Base-by-base conservation (phyloP, 2,113 vertebrate species). In the Tragulus kanchil region DNA sequence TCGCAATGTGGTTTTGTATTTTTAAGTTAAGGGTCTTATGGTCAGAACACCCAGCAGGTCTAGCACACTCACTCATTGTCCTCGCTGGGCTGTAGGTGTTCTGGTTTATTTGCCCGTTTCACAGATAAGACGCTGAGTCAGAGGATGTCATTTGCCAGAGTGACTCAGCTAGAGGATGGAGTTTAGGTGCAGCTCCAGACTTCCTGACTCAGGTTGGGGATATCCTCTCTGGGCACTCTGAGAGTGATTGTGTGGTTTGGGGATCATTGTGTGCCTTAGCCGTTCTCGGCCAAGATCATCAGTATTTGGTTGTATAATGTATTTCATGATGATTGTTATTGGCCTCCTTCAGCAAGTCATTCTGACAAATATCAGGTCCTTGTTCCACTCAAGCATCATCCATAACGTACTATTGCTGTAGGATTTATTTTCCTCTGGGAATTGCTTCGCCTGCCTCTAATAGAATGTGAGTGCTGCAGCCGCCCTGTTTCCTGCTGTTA, bases 381-480 rank as follows among this genome's bases (percentile, higher is more conserved):
- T 58, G 71, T 45, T 93, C 21, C 12, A 59, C 23, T 85, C 56
- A 83, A 85, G 56, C 69, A 31, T 52, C 93, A 83, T 94, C 48
- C 86, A 71, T 82, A 71, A 84, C 23, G 28, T 89, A 31, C 75
- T 50, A 56, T 64, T 65, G 90, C 78, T 48, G 13, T 79, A 52
- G 19, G 94, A 64, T 92, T 94, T 67, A 15, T 88, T 95, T 97
- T 59, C 87, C 61, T 42, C 64, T 90, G 82, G 92, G 58, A 92
- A 64, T 93, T 69, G 65, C 19, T 58, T 62, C 13, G 0, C 31
- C 7, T 48, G 67, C 19, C 56, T 79, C 50, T 81, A 25, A 77
- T 56, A 16, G 36, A 64, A 83, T 19, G 16, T 54, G 75, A 81
- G 75, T 56, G 75, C 94, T 64, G 78, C 45, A 79, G 56, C 45